These are phyloP conservation scores for Ptilonorhynchus violaceus DNA, from an alignment of 2,113 vertebrate species.

Conservation along the genomic window DNA sequence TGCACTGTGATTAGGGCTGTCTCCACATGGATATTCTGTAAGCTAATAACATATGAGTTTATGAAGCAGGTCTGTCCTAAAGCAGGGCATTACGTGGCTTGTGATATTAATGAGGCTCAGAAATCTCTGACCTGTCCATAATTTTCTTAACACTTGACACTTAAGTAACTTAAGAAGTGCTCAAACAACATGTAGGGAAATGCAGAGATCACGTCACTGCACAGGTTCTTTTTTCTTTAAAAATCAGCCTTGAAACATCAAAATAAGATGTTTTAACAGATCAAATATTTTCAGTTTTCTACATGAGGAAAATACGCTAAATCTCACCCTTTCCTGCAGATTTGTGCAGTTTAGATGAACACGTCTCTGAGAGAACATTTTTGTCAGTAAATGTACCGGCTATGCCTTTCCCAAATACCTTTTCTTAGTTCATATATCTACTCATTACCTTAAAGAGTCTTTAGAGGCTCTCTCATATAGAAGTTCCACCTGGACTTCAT, in stretches of 20 bases:
- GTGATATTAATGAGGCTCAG: background rate
- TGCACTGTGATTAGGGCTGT: background rate
- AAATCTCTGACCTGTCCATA: background rate
- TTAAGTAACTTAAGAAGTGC: background rate
- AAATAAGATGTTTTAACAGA: background rate
- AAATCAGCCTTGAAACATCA: background rate
- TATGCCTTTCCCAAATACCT: background rate
- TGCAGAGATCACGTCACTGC: background rate
- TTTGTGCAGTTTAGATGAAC: background rate
- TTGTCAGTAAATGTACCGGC: background rate
- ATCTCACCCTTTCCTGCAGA: background rate
- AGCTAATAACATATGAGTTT: background rate
- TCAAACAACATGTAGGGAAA: background rate
- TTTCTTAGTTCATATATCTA: background rate
- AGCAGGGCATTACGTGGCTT: background rate
- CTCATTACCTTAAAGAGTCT: background rate
- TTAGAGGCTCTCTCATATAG: background rate
- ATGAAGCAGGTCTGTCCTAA: background rate
- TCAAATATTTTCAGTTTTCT: background rate
- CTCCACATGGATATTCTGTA: background rate
- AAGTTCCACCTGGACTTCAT: background rate
- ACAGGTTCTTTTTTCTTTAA: background rate
- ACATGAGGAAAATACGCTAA: background rate
- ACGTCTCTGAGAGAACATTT: background rate
- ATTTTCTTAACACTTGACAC: background rate